Conservation (phyloP, 2,113 vertebrate species). For the Bufo gargarizans region DNA sequence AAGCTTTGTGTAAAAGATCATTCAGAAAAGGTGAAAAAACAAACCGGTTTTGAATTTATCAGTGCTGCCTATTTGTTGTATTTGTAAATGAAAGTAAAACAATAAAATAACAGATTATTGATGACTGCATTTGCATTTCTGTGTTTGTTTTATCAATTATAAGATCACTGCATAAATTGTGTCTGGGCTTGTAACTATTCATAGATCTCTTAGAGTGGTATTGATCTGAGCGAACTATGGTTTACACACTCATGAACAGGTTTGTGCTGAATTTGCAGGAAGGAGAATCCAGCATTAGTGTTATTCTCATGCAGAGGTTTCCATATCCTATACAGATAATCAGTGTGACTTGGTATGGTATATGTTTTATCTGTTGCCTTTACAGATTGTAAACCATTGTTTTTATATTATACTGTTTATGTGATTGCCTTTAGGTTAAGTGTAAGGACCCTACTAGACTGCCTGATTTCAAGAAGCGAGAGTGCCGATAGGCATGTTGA, state of each 20-base stretch:
- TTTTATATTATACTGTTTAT: too few relatives aligned
- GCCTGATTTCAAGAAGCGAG: too few relatives aligned
- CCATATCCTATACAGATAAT: not conserved
- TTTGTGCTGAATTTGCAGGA: not conserved
- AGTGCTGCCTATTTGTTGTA: not conserved
- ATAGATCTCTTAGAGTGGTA: not conserved
- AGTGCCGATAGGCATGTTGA: too few relatives aligned
- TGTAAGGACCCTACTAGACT: too few relatives aligned
- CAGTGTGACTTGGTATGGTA: too few relatives aligned
- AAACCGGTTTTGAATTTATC: not conserved
- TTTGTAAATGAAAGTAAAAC: not conserved
- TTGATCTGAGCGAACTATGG: not conserved
- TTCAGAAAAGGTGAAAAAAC: too few relatives aligned
- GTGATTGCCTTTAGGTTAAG: too few relatives aligned
- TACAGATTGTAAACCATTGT: too few relatives aligned
- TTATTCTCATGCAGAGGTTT: not conserved
- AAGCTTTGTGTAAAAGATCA: too few relatives aligned
- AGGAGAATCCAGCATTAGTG: not conserved
- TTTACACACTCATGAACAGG: not conserved
- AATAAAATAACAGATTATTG: not conserved
- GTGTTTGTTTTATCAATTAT: not conserved
- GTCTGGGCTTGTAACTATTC: not conserved
- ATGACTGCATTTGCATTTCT: not conserved
- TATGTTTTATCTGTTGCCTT: too few relatives aligned
- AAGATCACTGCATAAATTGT: not conserved